Conservation (phyloP, 2,797 vertebrate species). For the Falco cherrug region DNA sequence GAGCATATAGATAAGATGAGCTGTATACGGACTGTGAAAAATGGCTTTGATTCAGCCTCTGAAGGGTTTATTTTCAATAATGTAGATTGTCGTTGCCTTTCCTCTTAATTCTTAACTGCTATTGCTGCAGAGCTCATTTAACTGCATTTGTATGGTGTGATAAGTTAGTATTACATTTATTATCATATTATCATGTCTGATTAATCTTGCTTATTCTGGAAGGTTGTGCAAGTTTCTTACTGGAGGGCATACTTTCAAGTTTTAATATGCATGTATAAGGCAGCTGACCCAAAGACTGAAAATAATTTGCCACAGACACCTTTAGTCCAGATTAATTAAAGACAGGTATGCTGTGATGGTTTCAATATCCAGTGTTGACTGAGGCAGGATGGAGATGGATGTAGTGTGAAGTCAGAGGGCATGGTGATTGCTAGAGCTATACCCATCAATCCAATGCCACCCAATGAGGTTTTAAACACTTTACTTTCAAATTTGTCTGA, state of each 20-base stretch:
- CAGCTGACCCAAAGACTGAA: background rate
- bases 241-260: slow-evolving; percentile 22
- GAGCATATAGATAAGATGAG: background rate
- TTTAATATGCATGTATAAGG: slow-evolving; percentile 40
- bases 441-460: background rate
- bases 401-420: background rate
- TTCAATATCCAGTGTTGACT: background rate
- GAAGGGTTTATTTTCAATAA: slow-evolving; percentile 34
- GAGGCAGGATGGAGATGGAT: background rate
- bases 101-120: background rate
- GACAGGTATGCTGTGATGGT: background rate
- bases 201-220: slow-evolving; percentile 54
- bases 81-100: background rate
- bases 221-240: slow-evolving; percentile 42
- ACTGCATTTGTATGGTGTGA: slow-evolving; percentile 34
- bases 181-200: slow-evolving; percentile 47
- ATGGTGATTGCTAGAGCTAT: background rate
- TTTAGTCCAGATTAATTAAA: background rate
- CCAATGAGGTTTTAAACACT: background rate
- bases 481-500: background rate
- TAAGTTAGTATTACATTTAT: slow-evolving; percentile 50
- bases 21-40: background rate
- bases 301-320: background rate
- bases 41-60: background rate
- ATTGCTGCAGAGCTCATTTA: slow-evolving; percentile 27